These are phyloP conservation scores for Phymastichus coffea DNA, from an alignment of 1,140 invertebrate genomes.

Conservation along the genomic window DNA sequence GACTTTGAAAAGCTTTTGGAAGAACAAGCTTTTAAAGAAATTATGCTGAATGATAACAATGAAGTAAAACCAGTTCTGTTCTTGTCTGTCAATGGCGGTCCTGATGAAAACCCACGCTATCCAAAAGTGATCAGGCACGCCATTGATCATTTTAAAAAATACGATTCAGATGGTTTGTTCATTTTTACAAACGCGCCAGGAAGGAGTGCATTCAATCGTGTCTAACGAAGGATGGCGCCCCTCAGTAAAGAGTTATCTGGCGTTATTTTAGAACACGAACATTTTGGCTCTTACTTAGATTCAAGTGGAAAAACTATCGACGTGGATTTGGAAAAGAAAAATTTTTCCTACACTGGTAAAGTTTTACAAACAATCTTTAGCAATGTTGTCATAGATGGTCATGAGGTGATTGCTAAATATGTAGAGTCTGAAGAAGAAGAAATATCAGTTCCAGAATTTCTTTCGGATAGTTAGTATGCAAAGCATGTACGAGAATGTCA, in stretches of 20 bases:
- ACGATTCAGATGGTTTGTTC: constrained; percentile 30
- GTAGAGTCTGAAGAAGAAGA: not conserved
- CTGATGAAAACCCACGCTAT: constrained; percentile 53
- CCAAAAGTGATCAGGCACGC: constrained; percentile 39
- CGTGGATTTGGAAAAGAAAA: constrained; percentile 40
- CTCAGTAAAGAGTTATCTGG: constrained; percentile 38
- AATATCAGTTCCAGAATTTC: no score
- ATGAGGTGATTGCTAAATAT: constrained; percentile 39
- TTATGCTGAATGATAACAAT: not conserved
- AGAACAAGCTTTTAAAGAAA: not conserved
- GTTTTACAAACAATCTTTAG: constrained; percentile 39
- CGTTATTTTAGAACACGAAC: constrained; percentile 39
- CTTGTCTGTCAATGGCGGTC: constrained; percentile 41
- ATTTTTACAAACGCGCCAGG: constrained; percentile 37
- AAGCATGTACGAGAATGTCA: not conserved
- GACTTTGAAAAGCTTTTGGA: constrained; percentile 3
- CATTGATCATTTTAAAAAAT: constrained; percentile 31
- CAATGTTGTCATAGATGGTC: constrained; percentile 39
- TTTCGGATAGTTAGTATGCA: not conserved
- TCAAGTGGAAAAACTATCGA: constrained; percentile 40
- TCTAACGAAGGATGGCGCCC: constrained; percentile 35
- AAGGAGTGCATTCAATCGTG: constrained; percentile 33
- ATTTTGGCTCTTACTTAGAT: constrained; percentile 48
- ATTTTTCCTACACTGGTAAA: constrained; percentile 39
- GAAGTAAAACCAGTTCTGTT: not conserved